Conservation (phyloP, 2,888 invertebrate genomes). For the Dryadula phaetusa region DNA sequence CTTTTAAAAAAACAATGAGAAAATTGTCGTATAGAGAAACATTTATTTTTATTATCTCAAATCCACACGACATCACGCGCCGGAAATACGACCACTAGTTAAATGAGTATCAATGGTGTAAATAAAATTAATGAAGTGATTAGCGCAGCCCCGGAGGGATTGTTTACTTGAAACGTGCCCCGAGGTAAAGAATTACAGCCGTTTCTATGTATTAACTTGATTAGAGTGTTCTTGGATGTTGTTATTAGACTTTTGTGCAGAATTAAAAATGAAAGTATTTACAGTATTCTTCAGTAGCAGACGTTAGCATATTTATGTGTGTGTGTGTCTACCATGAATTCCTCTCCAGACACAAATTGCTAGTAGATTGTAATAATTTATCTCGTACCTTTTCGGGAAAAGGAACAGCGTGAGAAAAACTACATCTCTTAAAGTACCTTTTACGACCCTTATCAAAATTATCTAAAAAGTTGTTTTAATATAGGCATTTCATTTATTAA, state of each 20-base stretch:
- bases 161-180: slow-evolving; percentile 27
- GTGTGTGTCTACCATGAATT: slow-evolving; percentile 17
- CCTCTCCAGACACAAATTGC: slow-evolving; percentile 12
- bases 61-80: background rate
- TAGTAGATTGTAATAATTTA: slow-evolving; percentile 22
- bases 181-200: background rate
- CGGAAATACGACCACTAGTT: slow-evolving; percentile 16
- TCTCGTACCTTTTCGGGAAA: background rate
- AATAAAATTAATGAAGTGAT: slow-evolving; percentile 45
- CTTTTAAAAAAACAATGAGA: background rate
- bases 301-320: no score
- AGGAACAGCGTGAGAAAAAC: slow-evolving; percentile 21
- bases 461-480: background rate
- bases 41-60: slow-evolving; percentile 10
- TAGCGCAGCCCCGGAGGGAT: slow-evolving; percentile 38
- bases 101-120: slow-evolving; percentile 45
- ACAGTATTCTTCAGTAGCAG: no score
- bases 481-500: no score
- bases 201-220: background rate
- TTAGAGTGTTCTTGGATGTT: slow-evolving; percentile 4
- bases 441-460: slow-evolving; percentile 8
- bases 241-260: background rate
- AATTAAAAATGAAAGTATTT: background rate
- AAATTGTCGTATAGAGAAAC: background rate
- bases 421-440: slow-evolving; percentile 21